Conservation (phyloP, 2,797 vertebrate species). For the Notolabrus celidotus region DNA sequence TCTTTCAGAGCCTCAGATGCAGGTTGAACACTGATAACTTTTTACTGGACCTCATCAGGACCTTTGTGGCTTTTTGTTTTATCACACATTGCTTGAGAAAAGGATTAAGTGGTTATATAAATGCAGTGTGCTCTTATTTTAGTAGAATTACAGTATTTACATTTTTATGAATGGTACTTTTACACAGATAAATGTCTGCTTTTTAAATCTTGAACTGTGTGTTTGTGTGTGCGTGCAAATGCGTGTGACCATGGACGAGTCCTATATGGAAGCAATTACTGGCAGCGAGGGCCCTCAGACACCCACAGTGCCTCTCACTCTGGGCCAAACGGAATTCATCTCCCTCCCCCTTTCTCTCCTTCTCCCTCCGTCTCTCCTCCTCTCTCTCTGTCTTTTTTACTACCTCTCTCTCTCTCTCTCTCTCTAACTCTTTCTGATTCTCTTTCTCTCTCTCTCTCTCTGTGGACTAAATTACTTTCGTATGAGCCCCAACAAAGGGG, state of each 20-base stretch:
- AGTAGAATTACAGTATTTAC: conserved; percentile 16
- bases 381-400: conserved; percentile 61
- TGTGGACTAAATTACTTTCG: conserved; percentile 91
- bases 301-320: conserved; percentile 87
- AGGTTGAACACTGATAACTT: background rate
- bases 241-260: conserved; percentile 71
- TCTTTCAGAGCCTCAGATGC: background rate
- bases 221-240: conserved; percentile 28
- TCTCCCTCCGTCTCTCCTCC: conserved; percentile 73
- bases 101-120: conserved; percentile 22
- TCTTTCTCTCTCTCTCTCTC: conserved; percentile 63
- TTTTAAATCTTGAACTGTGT: conserved; percentile 48
- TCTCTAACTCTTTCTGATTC: conserved; percentile 57
- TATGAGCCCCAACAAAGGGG: conserved; percentile 87
- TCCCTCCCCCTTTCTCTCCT: conserved; percentile 68
- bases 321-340: conserved; percentile 87
- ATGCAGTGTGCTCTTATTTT: conserved; percentile 25
- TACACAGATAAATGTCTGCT: conserved; percentile 43
- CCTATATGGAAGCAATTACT: conserved; percentile 98
- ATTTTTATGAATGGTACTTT: conserved; percentile 25
- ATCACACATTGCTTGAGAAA: conserved; percentile 25
- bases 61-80: conserved; percentile 24
- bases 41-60: conserved; percentile 15
- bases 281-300: conserved; percentile 89
- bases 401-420: conserved; percentile 56